Evolutionary conservation across 2,888 invertebrate species (phyloP).

Genomic region (Acleris holmiana): DNA sequence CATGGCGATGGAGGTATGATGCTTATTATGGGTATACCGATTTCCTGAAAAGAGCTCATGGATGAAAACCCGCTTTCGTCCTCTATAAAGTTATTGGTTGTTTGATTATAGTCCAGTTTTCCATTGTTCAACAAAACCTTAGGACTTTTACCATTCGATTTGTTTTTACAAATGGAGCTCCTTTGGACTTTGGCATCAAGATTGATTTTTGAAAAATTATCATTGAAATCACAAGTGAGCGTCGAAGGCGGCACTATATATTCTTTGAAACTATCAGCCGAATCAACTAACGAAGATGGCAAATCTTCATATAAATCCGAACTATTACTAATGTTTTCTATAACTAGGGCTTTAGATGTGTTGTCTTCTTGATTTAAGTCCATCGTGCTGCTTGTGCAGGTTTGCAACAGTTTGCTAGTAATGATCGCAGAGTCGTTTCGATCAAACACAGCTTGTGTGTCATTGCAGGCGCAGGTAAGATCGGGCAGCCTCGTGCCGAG

Average conservation of each 20-base stretch:
- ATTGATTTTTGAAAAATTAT: conserved; percentile 54
- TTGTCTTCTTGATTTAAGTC: conserved; percentile 56
- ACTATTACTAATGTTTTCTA: conserved; percentile 53
- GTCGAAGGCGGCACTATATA: conserved; percentile 56
- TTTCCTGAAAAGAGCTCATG: conserved; percentile 93
- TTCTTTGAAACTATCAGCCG: conserved; percentile 53
- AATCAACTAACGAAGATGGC: conserved; percentile 51
- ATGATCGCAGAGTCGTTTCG: conserved; percentile 37
- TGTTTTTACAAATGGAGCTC: conserved; percentile 39
- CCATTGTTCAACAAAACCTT: conserved; percentile 54
- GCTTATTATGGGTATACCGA: conserved; percentile 87
- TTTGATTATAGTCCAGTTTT: conserved; percentile 60
- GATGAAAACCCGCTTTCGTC: conserved; percentile 95
- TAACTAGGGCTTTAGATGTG: conserved; percentile 49
- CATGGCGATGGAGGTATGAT: conserved; percentile 78
- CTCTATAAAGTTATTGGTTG: conserved; percentile 78
- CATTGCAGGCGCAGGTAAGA: conserved; percentile 63
- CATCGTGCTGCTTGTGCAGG: conserved; percentile 35
- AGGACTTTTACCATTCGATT: conserved; percentile 45
- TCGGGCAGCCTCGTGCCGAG: conserved; percentile 76
- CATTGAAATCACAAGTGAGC: conserved; percentile 56
- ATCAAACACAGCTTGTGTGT: conserved; percentile 50
- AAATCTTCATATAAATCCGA: conserved; percentile 52
- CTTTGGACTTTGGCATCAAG: conserved; percentile 51
- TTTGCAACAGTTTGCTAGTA: conserved; percentile 12